Percentiles rank a stretch among this genome's conserved stretches.
phyloP scores from a whole-genome alignment of 2,888 invertebrate genomes.

The Trachelus tabidus region DNA sequence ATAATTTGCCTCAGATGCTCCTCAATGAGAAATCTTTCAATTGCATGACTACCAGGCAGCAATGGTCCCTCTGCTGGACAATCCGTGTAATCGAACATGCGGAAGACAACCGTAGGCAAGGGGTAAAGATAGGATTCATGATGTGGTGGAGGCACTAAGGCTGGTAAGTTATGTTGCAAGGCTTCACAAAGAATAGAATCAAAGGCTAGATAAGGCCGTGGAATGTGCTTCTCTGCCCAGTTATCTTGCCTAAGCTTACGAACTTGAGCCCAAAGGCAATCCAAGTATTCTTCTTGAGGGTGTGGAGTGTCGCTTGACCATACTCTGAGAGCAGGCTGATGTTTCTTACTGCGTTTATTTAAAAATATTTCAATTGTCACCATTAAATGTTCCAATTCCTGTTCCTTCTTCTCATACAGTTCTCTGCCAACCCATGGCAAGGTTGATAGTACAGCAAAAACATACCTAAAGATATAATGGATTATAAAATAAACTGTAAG shows the following conservation, averaged over 20 bases:
- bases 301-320: conserved; percentile 96
- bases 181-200: conserved; percentile 96
- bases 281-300: conserved; percentile 96
- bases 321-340: conserved; percentile 91
- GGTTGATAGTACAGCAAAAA: conserved; percentile 90
- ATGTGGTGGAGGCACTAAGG: conserved; percentile 92
- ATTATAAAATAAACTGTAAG: background rate
- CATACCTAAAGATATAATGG: conserved; percentile 53
- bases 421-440: conserved; percentile 97
- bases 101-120: conserved; percentile 93
- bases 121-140: conserved; percentile 92
- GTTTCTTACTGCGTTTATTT: conserved; percentile 91
- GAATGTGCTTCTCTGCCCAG: conserved; percentile 97
- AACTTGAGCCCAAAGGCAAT: conserved; percentile 96
- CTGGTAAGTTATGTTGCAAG: conserved; percentile 92
- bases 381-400: conserved; percentile 89
- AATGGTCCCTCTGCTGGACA: conserved; percentile 90
- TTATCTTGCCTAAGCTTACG: conserved; percentile 91
- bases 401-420: conserved; percentile 95
- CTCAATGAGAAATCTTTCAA: conserved; percentile 97
- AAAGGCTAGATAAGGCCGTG: conserved; percentile 94
- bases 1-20: conserved; percentile 96
- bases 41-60: conserved; percentile 95
- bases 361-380: conserved; percentile 92
- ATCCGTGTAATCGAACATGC: conserved; percentile 99